phyloP scores from a whole-genome alignment of 2,888 invertebrate species.

The Eustalomyia histrio region DNA sequence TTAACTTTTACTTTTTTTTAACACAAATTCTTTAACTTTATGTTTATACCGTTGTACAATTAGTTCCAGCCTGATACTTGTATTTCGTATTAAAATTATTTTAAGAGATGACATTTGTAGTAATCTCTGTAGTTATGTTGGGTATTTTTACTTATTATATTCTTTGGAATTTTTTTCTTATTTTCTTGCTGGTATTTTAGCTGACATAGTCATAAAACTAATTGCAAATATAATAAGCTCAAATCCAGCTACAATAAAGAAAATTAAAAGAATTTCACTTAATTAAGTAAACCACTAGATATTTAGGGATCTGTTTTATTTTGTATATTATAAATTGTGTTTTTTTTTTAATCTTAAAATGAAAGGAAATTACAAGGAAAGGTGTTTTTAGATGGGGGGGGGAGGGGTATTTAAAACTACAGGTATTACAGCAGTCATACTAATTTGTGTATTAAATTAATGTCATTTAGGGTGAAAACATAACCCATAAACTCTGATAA shows the following conservation, averaged over 20 bases:
- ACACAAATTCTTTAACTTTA: not conserved
- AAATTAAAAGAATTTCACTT: slow-evolving; percentile 45
- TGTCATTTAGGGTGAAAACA: too few species aligned
- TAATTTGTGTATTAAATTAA: too few species aligned
- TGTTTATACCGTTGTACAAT: slow-evolving; percentile 32
- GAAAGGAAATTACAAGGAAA: not conserved
- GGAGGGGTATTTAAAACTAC: too few species aligned
- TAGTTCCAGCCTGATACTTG: slow-evolving; percentile 56
- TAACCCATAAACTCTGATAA: too few species aligned
- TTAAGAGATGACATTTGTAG: slow-evolving; percentile 40
- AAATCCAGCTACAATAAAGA: slow-evolving; percentile 29
- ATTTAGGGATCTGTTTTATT: slow-evolving; percentile 1
- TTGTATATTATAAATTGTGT: not conserved
- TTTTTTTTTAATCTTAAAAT: slow-evolving; percentile 4
- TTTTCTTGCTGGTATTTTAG: slow-evolving; percentile 7
- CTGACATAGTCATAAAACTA: slow-evolving; percentile 49
- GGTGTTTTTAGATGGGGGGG: not conserved
- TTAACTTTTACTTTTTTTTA: slow-evolving; percentile 35
- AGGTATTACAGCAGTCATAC: too few species aligned
- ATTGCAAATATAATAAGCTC: slow-evolving; percentile 52
- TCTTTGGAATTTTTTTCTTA: not conserved
- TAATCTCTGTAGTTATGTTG: slow-evolving; percentile 7
- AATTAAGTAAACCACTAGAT: slow-evolving; percentile 27
- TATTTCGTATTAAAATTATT: slow-evolving; percentile 31
- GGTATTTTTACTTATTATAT: slow-evolving; percentile 7